Evolutionary conservation across 1,140 invertebrate genomes (phyloP), one percentile per base, ranked within the genome.

Genomic region (Schlechtendalia chinensis): DNA sequence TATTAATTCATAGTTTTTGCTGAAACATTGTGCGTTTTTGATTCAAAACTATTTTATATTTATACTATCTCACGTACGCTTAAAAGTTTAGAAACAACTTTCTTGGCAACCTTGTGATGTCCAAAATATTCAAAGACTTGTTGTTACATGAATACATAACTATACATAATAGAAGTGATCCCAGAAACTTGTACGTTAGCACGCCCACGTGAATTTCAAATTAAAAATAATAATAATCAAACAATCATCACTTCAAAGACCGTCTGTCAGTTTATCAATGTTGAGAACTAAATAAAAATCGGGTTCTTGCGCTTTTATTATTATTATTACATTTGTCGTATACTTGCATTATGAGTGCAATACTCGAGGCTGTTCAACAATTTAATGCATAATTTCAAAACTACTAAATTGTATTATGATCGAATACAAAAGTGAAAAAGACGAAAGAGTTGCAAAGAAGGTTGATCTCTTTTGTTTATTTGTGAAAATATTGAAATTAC

Each of bases 1-100:
- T 32, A n/a, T 17, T 63, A 10, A 32, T 32, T 11, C 32, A 63
- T 32, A 63, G 27, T 63, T 63, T 63, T 16, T 29, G 39, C 32
- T 39, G 19, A n/a, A 67, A 67, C 29, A 39, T 5, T 0, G 32
- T 39, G 32, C 3, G 32, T 67, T 67, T 67, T 67, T 22, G 19
- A 67, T 19, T 39, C 32, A 1, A 63, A 67, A 67, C n/a, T 67
- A 39, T 39, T 4, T 39, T 39, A 8, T 39, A 39, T 39, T 3
- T 39, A 39, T 39, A 67, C 63, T 45, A 19, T 12, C 39, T 14
- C 0, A 22, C 11, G 63, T 67, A 67, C 19, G n/a, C 63, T 45
- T n/a, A 45, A 45, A 12, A 67, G n/a, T 67, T 67, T n/a, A 69
- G 22, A 47, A 47, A 69, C 22, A 69, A 69, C n/a, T 67, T 67